Evolutionary conservation across 2,888 invertebrate genomes (phyloP).

Genomic region (Merodon equestris): DNA sequence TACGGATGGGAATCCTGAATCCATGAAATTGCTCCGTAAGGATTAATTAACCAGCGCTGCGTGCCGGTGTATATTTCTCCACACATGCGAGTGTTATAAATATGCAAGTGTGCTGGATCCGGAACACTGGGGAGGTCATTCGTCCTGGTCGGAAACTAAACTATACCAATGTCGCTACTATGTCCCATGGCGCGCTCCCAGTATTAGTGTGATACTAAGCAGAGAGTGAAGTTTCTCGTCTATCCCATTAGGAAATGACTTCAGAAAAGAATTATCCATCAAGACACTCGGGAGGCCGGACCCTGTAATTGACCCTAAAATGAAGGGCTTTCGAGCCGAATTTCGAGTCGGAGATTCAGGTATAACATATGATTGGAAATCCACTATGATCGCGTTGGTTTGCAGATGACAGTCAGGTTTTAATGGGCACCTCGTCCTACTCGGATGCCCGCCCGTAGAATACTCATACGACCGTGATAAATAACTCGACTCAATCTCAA

Average conservation of each 20-base stretch:
- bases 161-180: constrained; percentile 57
- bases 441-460: constrained; percentile 5
- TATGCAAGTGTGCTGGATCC: constrained; percentile 33
- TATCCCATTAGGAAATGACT: too few relatives aligned
- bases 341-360: too few relatives aligned
- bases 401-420: too few relatives aligned
- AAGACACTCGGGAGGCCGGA: constrained; percentile 15
- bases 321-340: constrained; percentile 51
- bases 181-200: constrained; percentile 55
- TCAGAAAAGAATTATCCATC: too few relatives aligned
- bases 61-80: constrained; percentile 15
- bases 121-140: too few relatives aligned
- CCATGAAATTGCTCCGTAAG: constrained; percentile 66
- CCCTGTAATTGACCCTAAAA: constrained; percentile 57
- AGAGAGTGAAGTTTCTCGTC: constrained; percentile 22
- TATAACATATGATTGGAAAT: too few relatives aligned
- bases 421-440: too few relatives aligned
- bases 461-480: constrained; percentile 38
- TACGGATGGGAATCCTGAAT: constrained; percentile 55
- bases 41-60: constrained; percentile 63
- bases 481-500: constrained; percentile 49
- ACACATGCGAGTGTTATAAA: constrained; percentile 6
- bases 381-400: too few relatives aligned
- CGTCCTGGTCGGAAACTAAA: constrained; percentile 49
- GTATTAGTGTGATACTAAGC: constrained; percentile 48